These are phyloP conservation scores for Triplophysa dalaica DNA, from an alignment of 2,113 vertebrate genomes.

Conservation along the genomic window DNA sequence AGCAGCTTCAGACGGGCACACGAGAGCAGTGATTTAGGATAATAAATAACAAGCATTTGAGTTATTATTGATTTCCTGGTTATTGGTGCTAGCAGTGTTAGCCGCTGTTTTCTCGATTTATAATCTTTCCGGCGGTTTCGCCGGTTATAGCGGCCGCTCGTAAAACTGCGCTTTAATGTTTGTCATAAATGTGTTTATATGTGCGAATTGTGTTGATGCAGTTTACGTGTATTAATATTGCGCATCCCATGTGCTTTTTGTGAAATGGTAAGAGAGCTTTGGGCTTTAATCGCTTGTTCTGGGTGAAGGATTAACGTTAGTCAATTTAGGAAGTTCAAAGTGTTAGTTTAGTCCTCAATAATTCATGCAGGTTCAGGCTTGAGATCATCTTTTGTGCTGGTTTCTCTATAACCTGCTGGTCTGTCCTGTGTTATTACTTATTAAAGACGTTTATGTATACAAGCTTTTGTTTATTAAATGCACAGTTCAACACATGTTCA, in stretches of 20 bases:
- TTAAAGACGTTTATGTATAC: not conserved
- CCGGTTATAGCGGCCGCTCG: not conserved
- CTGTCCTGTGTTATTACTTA: not conserved
- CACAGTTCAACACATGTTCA: not conserved
- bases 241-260: not conserved
- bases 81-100: conserved; percentile 14
- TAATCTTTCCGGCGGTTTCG: not conserved
- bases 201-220: not conserved
- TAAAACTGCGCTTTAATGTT: not conserved
- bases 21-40: not conserved
- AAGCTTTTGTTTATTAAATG: not conserved
- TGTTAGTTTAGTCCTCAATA: not conserved
- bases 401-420: not conserved
- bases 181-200: not conserved
- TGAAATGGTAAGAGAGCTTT: not conserved
- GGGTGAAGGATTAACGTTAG: not conserved
- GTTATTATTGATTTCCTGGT: not conserved
- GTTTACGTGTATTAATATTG: not conserved
- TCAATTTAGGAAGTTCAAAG: not conserved
- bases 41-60: not conserved
- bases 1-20: conserved; percentile 38
- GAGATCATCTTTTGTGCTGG: not conserved
- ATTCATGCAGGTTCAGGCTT: not conserved
- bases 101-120: conserved; percentile 1
- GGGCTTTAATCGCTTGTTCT: not conserved